A percentile compares a stretch with the other conserved stretches of the same genome.
These are phyloP conservation scores for Uromys caudimaculatus DNA, from an alignment of 2,797 vertebrate genomes.

Conservation along the genomic window DNA sequence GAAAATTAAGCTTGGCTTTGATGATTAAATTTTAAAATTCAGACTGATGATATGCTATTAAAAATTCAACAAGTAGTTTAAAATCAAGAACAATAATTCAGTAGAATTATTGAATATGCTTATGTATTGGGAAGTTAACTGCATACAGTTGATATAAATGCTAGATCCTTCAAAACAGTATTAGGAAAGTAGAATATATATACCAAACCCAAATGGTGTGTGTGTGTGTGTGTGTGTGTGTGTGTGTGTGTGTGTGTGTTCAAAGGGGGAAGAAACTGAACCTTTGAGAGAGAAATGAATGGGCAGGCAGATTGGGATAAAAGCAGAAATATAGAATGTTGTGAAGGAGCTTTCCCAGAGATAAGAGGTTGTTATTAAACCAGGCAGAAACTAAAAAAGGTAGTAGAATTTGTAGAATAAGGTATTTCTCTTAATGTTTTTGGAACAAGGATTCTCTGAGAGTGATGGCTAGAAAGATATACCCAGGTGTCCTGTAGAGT, in stretches of 20 bases:
- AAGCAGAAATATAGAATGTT: background rate
- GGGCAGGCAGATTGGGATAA: background rate
- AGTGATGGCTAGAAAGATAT: background rate
- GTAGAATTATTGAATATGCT: background rate
- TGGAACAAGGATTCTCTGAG: background rate
- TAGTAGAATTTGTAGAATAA: constrained; percentile 1
- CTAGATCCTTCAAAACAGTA: background rate
- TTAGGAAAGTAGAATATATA: background rate
- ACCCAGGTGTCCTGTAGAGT: background rate
- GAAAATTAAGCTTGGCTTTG: background rate
- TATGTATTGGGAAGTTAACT: background rate
- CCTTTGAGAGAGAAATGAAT: background rate
- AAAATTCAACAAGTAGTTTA: background rate
- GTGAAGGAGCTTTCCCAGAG: background rate
- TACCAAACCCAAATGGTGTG: background rate
- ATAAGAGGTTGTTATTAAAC: background rate
- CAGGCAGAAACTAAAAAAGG: background rate
- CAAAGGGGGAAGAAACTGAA: background rate
- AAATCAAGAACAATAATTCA: background rate
- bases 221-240: background rate
- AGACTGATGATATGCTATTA: background rate
- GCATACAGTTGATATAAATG: background rate
- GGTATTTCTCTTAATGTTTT: background rate
- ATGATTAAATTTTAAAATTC: background rate
- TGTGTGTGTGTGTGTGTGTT: background rate